Evolutionary conservation across 2,888 invertebrate species (phyloP).

Genomic region (Unio pictorum): DNA sequence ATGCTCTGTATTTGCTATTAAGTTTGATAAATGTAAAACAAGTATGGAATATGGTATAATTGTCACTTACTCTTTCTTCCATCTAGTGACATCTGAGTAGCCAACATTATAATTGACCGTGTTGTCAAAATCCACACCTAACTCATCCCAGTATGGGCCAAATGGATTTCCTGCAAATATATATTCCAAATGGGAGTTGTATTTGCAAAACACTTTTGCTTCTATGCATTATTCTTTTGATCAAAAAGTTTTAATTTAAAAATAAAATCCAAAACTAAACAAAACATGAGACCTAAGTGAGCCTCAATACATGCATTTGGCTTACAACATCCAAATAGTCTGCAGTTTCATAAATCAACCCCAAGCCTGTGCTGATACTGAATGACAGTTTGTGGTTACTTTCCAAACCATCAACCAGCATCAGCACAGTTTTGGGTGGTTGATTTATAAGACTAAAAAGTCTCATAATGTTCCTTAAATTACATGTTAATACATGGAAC

Average conservation of each 20-base stretch:
- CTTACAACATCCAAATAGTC: neutral
- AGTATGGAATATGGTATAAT: neutral
- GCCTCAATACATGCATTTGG: neutral
- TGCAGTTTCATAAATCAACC: too few relatives aligned
- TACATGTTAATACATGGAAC: too few relatives aligned
- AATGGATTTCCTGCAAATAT: slow-evolving; percentile 63
- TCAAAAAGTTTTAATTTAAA: neutral
- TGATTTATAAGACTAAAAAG: too few relatives aligned
- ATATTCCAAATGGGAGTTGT: neutral
- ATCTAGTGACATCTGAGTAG: slow-evolving; percentile 38
- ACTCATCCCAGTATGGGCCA: slow-evolving; percentile 69
- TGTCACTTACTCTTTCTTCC: slow-evolving; percentile 43
- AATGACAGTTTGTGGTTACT: too few relatives aligned
- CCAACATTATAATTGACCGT: slow-evolving; percentile 43
- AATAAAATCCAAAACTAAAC: neutral
- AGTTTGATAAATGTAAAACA: too few relatives aligned
- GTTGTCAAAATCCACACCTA: slow-evolving; percentile 65
- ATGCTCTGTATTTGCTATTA: too few relatives aligned
- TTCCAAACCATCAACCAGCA: too few relatives aligned
- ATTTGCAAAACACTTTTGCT: too few relatives aligned
- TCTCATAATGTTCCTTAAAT: too few relatives aligned
- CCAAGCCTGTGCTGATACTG: too few relatives aligned
- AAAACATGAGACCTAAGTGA: neutral
- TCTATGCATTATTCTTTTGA: too few relatives aligned
- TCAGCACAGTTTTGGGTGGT: too few relatives aligned